Percentiles rank a stretch among this genome's conserved stretches.
phyloP scores from a whole-genome alignment of 2,113 vertebrate species.

The Thymallus thymallus region DNA sequence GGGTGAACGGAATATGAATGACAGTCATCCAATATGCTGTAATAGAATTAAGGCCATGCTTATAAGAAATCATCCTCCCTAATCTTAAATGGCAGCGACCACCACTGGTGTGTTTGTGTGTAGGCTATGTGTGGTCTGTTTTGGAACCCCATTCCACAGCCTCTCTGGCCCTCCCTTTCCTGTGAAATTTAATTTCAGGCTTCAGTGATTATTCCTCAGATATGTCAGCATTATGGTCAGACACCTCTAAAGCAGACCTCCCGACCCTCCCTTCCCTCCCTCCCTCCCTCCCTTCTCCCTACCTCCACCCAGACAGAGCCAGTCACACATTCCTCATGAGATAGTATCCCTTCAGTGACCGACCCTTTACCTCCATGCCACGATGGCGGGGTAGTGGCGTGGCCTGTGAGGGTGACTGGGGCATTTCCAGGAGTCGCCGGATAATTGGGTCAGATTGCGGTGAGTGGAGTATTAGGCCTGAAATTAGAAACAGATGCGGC shows the following conservation, averaged over 20 bases:
- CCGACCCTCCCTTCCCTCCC: no score
- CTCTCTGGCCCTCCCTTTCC: constrained; percentile 51
- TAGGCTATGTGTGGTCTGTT: constrained; percentile 36
- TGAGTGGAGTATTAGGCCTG: constrained; percentile 55
- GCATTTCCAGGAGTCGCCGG: constrained; percentile 60
- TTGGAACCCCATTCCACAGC: constrained; percentile 23
- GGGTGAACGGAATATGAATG: no score
- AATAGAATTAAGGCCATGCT: no score
- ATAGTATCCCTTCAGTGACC: constrained; percentile 19
- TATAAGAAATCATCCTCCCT: no score
- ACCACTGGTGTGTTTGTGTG: no score
- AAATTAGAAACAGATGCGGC: constrained; percentile 73
- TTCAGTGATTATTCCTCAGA: constrained; percentile 30
- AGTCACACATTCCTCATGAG: constrained; percentile 48
- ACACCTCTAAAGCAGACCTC: constrained; percentile 9
- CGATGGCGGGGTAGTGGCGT: background rate
- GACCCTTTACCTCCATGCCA: constrained; percentile 61
- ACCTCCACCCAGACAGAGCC: constrained; percentile 3
- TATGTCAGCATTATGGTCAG: constrained; percentile 18
- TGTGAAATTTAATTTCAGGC: constrained; percentile 61
- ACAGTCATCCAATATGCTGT: no score
- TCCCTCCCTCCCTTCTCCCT: no score
- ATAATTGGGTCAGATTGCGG: constrained; percentile 72
- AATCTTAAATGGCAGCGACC: no score
- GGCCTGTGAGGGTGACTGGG: constrained; percentile 47